A percentile compares a stretch with the other conserved stretches of the same genome.
Conservation (phyloP, 2,797 vertebrate species). For the Momotus momota region DNA sequence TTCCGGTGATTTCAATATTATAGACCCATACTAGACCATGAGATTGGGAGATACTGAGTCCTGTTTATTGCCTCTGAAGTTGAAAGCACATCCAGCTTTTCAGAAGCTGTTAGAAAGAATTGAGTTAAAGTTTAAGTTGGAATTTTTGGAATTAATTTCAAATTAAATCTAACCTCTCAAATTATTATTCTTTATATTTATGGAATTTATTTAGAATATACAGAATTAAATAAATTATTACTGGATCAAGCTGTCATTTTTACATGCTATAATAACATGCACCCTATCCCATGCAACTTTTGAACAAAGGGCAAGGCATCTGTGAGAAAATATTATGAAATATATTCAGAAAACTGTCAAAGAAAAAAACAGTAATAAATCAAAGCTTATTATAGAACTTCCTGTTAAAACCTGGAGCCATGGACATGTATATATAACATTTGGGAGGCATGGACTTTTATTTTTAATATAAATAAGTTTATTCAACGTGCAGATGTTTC, state of each 20-base stretch:
- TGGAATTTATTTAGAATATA: conserved; percentile 22
- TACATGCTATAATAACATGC: not conserved
- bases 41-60: not conserved
- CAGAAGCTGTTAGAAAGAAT: not conserved
- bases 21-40: not conserved
- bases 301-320: not conserved
- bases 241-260: not conserved
- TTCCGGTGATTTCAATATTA: not conserved
- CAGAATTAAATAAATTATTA: conserved; percentile 21
- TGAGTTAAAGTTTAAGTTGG: not conserved
- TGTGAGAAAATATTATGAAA: not conserved
- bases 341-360: not conserved
- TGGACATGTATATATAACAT: not conserved
- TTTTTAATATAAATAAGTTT: not conserved
- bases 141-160: conserved; percentile 39
- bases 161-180: not conserved
- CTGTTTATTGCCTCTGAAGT: not conserved
- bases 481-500: not conserved
- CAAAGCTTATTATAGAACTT: not conserved
- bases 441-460: not conserved
- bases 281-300: not conserved
- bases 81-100: conserved; percentile 1
- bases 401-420: not conserved
- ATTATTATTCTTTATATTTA: conserved; percentile 4
- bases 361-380: not conserved